phyloP scores from a whole-genome alignment of 53 echinoderm and acorn worm species.

The Paelopatides confundens region DNA sequence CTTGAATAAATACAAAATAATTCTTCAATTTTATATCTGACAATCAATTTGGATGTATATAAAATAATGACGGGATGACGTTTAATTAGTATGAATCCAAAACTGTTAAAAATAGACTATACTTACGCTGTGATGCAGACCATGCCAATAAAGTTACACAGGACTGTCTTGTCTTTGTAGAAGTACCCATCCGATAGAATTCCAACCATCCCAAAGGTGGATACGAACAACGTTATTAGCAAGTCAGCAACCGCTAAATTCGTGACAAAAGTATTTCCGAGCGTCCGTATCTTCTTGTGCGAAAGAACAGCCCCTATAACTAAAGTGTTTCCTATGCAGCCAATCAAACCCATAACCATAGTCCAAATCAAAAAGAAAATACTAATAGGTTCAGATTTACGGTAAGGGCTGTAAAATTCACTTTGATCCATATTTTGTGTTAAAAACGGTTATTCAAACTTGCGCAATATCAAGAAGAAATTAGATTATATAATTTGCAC shows the following conservation, averaged over 20 bases:
- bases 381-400: slow-evolving; percentile 39
- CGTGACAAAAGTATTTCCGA: slow-evolving; percentile 77
- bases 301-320: slow-evolving; percentile 80
- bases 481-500: too few relatives aligned
- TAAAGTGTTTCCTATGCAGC: slow-evolving; percentile 69
- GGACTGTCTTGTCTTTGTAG: slow-evolving; percentile 49
- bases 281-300: slow-evolving; percentile 63
- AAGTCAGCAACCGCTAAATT: slow-evolving; percentile 81
- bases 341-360: slow-evolving; percentile 56
- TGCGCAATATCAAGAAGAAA: too few relatives aligned
- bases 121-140: slow-evolving; percentile 72
- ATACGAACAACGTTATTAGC: slow-evolving; percentile 65
- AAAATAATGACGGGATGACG: too few relatives aligned
- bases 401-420: neutral
- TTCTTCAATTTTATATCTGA: too few relatives aligned
- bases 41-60: too few relatives aligned
- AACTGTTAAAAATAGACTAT: neutral
- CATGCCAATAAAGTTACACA: slow-evolving; percentile 75
- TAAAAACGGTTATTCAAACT: too few relatives aligned
- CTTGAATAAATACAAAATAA: too few relatives aligned
- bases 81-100: too few relatives aligned
- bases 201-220: slow-evolving; percentile 71
- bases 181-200: slow-evolving; percentile 64
- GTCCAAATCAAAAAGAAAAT: slow-evolving; percentile 52
- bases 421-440: neutral